phyloP scores from a whole-genome alignment of 2,797 vertebrate species.

The Cossypha dichroa region DNA sequence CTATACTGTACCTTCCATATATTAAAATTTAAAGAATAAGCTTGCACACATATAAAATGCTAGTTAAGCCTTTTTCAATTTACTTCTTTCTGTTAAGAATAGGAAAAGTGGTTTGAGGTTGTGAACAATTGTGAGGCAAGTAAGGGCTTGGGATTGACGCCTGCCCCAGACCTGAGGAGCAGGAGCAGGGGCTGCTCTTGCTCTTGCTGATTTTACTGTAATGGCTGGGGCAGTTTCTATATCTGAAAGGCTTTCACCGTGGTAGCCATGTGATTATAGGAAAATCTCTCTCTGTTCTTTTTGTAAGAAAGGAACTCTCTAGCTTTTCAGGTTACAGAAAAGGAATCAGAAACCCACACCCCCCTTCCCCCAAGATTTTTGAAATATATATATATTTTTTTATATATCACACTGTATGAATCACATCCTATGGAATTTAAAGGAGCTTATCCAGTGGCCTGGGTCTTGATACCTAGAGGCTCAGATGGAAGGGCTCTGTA shows the following conservation, averaged over 20 bases:
- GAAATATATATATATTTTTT: background rate
- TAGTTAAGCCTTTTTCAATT: constrained; percentile 20
- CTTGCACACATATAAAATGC: constrained; percentile 19
- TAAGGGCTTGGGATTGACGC: rapidly evolving
- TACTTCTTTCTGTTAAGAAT: background rate
- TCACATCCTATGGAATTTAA: background rate
- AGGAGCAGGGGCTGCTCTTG: background rate
- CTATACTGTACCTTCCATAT: background rate
- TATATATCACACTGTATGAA: background rate
- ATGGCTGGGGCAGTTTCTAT: background rate
- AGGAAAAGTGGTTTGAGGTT: background rate
- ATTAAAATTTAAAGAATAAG: constrained; percentile 20
- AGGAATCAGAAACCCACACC: background rate
- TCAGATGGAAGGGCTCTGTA: background rate
- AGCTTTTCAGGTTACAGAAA: background rate
- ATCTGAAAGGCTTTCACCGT: rapidly evolving
- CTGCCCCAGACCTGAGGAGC: background rate
- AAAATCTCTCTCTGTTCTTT: background rate
- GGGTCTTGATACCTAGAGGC: background rate
- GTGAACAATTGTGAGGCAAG: background rate
- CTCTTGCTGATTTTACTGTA: background rate
- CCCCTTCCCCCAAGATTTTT: background rate
- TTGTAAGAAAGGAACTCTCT: background rate
- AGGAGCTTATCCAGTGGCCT: background rate
- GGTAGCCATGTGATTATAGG: background rate